These are phyloP conservation scores for Microctonus aethiopoides DNA, from an alignment of 2,888 invertebrate species.

Conservation along the genomic window DNA sequence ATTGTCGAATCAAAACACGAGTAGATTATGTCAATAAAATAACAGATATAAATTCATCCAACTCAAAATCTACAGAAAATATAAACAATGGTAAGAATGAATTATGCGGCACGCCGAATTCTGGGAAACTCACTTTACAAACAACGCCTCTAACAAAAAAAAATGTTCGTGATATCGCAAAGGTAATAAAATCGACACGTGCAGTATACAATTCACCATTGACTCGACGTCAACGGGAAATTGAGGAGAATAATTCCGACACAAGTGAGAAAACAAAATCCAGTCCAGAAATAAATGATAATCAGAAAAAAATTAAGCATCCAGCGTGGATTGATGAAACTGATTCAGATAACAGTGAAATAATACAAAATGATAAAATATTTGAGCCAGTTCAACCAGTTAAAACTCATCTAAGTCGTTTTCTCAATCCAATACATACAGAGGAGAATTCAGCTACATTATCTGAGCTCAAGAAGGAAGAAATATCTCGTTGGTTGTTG, in stretches of 20 bases:
- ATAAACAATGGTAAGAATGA: not conserved
- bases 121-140: constrained; percentile 24
- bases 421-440: constrained; percentile 33
- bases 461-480: constrained; percentile 47
- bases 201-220: constrained; percentile 47
- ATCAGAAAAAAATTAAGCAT: not conserved
- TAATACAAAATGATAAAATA: constrained; percentile 27
- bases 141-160: constrained; percentile 39
- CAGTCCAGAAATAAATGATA: not conserved
- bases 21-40: not conserved
- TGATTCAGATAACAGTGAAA: constrained; percentile 38
- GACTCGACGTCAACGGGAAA: constrained; percentile 37
- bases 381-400: constrained; percentile 26
- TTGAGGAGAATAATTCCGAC: constrained; percentile 36
- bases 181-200: constrained; percentile 42
- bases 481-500: constrained; percentile 59
- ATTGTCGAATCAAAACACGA: not conserved
- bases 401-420: constrained; percentile 43
- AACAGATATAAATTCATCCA: not conserved
- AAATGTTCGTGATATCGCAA: constrained; percentile 47
- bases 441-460: constrained; percentile 1
- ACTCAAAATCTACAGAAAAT: not conserved
- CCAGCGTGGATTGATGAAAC: constrained; percentile 43
- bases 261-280: not conserved
- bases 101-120: constrained; percentile 24